Conservation (phyloP, 2,888 invertebrate species). For the Rhaphigaster nebulosa region DNA sequence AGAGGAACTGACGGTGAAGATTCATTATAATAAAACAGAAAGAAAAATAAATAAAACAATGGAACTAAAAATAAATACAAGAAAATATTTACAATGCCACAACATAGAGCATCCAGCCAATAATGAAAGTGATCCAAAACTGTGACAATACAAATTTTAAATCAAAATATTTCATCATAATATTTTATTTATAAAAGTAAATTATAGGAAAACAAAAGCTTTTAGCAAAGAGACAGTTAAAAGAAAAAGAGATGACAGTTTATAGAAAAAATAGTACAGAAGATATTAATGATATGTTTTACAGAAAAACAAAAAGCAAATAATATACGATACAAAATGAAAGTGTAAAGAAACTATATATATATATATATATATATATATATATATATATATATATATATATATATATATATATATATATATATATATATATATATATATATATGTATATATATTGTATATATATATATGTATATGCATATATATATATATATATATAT, state of each 20-base stretch:
- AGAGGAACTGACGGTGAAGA: neutral
- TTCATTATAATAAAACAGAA: neutral
- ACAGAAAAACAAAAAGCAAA: neutral
- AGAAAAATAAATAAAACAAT: neutral
- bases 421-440: too few species aligned
- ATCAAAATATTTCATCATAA: neutral
- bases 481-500: too few species aligned
- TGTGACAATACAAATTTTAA: neutral
- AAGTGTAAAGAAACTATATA: neutral
- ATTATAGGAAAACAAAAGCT: neutral
- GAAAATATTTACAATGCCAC: conserved; percentile 12
- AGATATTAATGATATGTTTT: neutral
- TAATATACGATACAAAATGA: neutral
- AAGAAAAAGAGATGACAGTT: neutral
- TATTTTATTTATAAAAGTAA: neutral
- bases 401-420: too few species aligned
- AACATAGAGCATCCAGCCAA: neutral
- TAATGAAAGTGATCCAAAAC: neutral
- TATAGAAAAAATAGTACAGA: neutral
- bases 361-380: too few species aligned
- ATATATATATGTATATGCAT: too few species aligned
- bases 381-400: too few species aligned
- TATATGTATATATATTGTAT: too few species aligned
- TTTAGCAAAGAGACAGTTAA: neutral
- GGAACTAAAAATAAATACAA: neutral